Percentiles rank a stretch among this genome's conserved stretches.
Evolutionary conservation across 2,888 invertebrate genomes (phyloP).

Genomic region (Epirrita christyi): DNA sequence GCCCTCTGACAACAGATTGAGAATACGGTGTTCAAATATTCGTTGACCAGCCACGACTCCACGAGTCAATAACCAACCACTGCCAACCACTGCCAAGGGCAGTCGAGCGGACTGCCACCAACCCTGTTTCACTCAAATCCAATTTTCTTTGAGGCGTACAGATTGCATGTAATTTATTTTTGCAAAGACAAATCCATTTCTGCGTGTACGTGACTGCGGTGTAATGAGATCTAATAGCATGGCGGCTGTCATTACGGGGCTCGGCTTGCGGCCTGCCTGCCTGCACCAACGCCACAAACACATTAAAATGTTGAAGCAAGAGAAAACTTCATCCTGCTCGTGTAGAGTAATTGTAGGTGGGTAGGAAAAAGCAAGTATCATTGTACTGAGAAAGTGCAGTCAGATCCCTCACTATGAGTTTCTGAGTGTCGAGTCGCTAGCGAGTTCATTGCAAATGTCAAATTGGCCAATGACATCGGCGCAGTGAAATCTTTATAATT

Average conservation of each 20-base stretch:
- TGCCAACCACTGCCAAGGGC: constrained; percentile 52
- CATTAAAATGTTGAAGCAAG: constrained; percentile 9
- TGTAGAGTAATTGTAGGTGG: too few relatives aligned
- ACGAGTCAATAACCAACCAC: constrained; percentile 37
- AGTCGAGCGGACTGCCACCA: constrained; percentile 44
- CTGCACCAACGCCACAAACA: constrained; percentile 9
- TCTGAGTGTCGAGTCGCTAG: too few relatives aligned
- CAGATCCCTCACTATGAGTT: too few relatives aligned
- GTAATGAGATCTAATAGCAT: constrained; percentile 81
- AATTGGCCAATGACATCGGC: too few relatives aligned
- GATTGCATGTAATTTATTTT: constrained; percentile 82
- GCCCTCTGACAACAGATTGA: constrained; percentile 25
- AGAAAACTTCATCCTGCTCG: constrained; percentile 12
- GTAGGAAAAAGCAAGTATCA: too few relatives aligned
- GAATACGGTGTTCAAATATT: constrained; percentile 24
- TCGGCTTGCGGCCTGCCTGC: constrained; percentile 39
- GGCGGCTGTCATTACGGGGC: constrained; percentile 73
- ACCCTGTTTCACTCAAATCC: constrained; percentile 78
- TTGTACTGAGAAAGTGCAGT: too few relatives aligned
- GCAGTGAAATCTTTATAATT: too few relatives aligned
- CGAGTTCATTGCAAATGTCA: too few relatives aligned
- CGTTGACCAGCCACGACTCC: constrained; percentile 10
- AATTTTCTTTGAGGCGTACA: constrained; percentile 81
- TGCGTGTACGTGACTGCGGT: constrained; percentile 78
- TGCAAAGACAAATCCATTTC: constrained; percentile 84